Conservation (phyloP, 2,113 vertebrate genomes). For the Neolamprologus hecqui region DNA sequence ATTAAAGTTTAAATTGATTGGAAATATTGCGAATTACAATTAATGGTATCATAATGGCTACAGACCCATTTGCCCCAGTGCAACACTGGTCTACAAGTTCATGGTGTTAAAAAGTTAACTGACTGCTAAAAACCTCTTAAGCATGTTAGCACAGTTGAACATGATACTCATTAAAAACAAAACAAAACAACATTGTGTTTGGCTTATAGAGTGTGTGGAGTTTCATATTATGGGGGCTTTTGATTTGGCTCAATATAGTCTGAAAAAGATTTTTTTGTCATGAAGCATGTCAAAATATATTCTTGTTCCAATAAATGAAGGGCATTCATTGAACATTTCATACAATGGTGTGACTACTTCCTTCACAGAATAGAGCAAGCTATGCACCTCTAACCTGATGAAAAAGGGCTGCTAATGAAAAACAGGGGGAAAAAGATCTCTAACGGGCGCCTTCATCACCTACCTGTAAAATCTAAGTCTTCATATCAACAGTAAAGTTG, state of each 20-base stretch:
- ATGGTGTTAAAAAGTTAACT: not conserved
- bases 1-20: not conserved
- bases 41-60: not conserved
- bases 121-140: not conserved
- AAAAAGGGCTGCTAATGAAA: not conserved
- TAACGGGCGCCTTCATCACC: not conserved
- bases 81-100: not conserved
- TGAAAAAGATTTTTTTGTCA: not conserved
- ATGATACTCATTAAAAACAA: not conserved
- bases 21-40: not conserved
- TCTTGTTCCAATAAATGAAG: not conserved
- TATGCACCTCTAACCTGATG: not conserved
- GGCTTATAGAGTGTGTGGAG: not conserved
- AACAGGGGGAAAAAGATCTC: accelerated
- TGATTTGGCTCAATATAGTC: not conserved
- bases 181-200: not conserved
- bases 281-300: not conserved
- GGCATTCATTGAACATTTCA: not conserved
- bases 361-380: not conserved
- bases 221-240: not conserved
- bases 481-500: not conserved
- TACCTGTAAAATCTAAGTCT: not conserved
- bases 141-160: not conserved
- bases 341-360: not conserved
- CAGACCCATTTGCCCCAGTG: not conserved